These are phyloP conservation scores for Cheilosia impressa DNA, from an alignment of 2,888 invertebrate genomes.

Conservation along the genomic window DNA sequence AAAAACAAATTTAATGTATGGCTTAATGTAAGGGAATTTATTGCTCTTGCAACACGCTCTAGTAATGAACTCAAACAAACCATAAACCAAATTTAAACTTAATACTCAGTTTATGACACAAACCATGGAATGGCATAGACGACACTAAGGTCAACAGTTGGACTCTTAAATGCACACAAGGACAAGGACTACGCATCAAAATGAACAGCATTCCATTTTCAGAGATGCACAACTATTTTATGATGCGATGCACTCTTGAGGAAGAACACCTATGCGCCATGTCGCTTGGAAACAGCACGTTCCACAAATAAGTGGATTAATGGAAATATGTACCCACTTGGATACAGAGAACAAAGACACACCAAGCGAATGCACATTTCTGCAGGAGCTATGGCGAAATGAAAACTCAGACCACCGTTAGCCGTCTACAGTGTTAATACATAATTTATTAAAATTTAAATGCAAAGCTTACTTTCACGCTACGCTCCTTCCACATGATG, in stretches of 20 bases:
- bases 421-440: neutral
- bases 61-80: conserved; percentile 23
- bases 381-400: neutral
- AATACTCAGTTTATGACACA: no score
- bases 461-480: conserved; percentile 60
- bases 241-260: conserved; percentile 16
- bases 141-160: neutral
- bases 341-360: conserved; percentile 27
- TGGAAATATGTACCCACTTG: conserved; percentile 38
- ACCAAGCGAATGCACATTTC: neutral
- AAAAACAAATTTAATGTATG: neutral
- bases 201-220: conserved; percentile 35
- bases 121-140: conserved; percentile 5
- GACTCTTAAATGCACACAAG: conserved; percentile 16
- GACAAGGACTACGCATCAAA: conserved; percentile 6
- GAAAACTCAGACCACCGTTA: neutral
- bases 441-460: conserved; percentile 37
- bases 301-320: conserved; percentile 50
- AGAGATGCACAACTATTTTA: conserved; percentile 8
- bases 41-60: conserved; percentile 33
- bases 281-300: conserved; percentile 50
- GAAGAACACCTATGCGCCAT: neutral
- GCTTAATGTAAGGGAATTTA: conserved; percentile 14
- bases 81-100: no score
- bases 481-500: conserved; percentile 69